phyloP scores from a whole-genome alignment of 2,113 vertebrate genomes.

The Notiomystis cincta region DNA sequence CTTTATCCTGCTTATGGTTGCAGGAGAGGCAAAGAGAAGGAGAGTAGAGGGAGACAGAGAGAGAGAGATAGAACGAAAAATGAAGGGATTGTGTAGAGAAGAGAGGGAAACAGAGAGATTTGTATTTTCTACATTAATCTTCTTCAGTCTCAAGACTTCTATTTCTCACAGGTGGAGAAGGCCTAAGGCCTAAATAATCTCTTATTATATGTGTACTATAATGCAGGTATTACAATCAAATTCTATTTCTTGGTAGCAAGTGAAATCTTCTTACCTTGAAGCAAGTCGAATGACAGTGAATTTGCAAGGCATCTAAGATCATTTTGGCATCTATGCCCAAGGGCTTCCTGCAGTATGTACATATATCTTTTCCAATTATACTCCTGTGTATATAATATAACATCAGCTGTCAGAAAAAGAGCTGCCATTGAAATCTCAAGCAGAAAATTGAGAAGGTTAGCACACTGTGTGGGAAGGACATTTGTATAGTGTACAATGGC shows the following conservation, averaged over 20 bases:
- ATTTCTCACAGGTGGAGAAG: not conserved
- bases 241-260: not conserved
- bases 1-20: not conserved
- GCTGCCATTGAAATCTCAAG: slow-evolving; percentile 2
- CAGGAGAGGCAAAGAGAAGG: not conserved
- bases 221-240: not conserved
- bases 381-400: slow-evolving; percentile 72
- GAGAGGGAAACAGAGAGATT: not conserved
- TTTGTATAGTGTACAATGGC: not conserved
- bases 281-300: slow-evolving; percentile 91
- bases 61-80: not conserved
- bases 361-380: slow-evolving; percentile 87
- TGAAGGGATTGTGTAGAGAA: not conserved
- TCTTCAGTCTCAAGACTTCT: not conserved
- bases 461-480: not conserved
- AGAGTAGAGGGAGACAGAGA: not conserved
- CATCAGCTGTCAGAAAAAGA: slow-evolving; percentile 52
- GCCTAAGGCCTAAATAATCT: not conserved
- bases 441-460: not conserved
- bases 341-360: slow-evolving; percentile 86
- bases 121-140: not conserved
- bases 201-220: not conserved
- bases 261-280: slow-evolving; percentile 83
- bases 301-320: slow-evolving; percentile 89
- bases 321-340: slow-evolving; percentile 88